These are phyloP conservation scores for Pelochelys cantorii DNA, from an alignment of 2,797 vertebrate species.

Conservation along the genomic window DNA sequence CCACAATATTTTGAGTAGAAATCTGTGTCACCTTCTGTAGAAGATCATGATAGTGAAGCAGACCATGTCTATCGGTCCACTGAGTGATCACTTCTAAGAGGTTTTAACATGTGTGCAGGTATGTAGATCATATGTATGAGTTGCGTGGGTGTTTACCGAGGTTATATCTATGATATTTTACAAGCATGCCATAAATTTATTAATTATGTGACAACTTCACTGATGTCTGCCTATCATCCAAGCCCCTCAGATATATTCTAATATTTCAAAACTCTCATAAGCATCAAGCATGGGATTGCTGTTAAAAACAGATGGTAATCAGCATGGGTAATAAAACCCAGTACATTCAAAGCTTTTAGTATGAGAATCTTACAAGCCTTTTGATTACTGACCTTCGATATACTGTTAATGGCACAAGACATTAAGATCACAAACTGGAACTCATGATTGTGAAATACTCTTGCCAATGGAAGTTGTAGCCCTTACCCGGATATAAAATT, in stretches of 20 bases:
- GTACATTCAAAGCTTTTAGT: not conserved
- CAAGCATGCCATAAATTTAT: not conserved
- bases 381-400: not conserved
- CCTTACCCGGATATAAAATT: constrained; percentile 10
- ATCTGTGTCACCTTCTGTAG: not conserved
- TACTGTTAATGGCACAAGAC: not conserved
- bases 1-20: not conserved
- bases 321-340: not conserved
- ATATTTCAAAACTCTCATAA: not conserved
- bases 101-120: not conserved
- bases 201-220: not conserved
- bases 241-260: not conserved
- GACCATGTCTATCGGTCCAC: not conserved
- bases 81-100: not conserved
- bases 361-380: not conserved
- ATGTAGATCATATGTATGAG: not conserved
- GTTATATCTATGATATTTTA: rapidly evolving
- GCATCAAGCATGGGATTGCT: not conserved
- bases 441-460: not conserved
- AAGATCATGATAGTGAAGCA: not conserved
- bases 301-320: not conserved
- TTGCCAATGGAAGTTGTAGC: not conserved
- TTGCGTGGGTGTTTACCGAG: rapidly evolving
- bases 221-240: not conserved
- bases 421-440: not conserved